phyloP scores from a whole-genome alignment of 2,797 vertebrate genomes.

The Pangasius krempfi region DNA sequence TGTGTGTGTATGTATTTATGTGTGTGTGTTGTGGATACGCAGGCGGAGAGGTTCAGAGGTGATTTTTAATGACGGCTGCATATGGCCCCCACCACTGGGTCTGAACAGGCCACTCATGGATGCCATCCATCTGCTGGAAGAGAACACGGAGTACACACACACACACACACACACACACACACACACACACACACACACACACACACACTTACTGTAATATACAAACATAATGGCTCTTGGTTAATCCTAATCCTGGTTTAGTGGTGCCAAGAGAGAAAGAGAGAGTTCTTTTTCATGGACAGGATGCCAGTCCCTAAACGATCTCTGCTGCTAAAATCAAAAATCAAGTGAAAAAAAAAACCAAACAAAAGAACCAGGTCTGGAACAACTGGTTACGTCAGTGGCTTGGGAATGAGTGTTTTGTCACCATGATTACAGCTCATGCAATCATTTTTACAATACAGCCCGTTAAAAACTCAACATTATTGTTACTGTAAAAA shows the following conservation, averaged over 20 bases:
- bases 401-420: neutral
- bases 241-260: constrained; percentile 23
- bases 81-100: constrained; percentile 68
- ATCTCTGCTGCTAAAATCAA: neutral
- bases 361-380: neutral
- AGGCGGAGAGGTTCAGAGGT: constrained; percentile 65
- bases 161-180: constrained; percentile 24
- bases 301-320: neutral
- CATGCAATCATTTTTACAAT: neutral
- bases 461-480: neutral
- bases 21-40: neutral
- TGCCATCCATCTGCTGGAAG: constrained; percentile 71
- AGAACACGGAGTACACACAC: neutral
- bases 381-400: neutral
- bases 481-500: neutral
- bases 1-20: neutral
- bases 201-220: constrained; percentile 25
- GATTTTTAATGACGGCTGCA: constrained; percentile 74
- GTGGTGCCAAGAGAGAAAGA: neutral
- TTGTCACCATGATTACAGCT: constrained; percentile 5
- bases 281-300: neutral
- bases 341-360: neutral
- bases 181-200: constrained; percentile 23
- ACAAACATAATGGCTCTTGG: constrained; percentile 1
- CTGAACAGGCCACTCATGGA: constrained; percentile 63